Conservation (phyloP, 2,888 invertebrate genomes). For the Eilema griseolum region DNA sequence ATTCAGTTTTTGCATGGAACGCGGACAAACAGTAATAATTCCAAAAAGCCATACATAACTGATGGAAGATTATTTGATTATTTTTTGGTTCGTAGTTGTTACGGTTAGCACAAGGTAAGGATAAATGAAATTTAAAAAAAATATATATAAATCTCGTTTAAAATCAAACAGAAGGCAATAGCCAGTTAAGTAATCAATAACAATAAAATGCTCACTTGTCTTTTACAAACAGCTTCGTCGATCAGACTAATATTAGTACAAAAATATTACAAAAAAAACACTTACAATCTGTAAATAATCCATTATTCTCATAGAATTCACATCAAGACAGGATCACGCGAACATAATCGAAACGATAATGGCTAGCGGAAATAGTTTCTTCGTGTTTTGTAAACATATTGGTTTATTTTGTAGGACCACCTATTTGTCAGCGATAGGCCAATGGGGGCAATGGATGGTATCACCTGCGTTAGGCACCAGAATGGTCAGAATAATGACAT, state of each 20-base stretch:
- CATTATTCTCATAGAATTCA: slow-evolving; percentile 43
- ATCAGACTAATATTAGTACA: not conserved
- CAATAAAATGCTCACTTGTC: too few species aligned
- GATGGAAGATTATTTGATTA: too few species aligned
- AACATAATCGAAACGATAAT: slow-evolving; percentile 45
- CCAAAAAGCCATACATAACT: too few species aligned
- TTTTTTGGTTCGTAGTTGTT: too few species aligned
- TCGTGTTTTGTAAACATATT: slow-evolving; percentile 57
- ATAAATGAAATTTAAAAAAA: too few species aligned
- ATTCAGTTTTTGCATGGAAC: too few species aligned
- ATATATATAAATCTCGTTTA: too few species aligned
- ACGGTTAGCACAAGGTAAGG: too few species aligned
- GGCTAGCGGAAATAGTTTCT: slow-evolving; percentile 38
- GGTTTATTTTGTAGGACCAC: slow-evolving; percentile 29
- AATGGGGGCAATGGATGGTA: slow-evolving; percentile 5
- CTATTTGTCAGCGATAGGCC: slow-evolving; percentile 26
- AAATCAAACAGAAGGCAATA: too few species aligned
- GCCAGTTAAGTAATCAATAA: too few species aligned
- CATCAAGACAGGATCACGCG: slow-evolving; percentile 34
- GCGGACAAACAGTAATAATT: too few species aligned
- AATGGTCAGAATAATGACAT: not conserved
- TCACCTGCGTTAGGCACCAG: slow-evolving; percentile 7
- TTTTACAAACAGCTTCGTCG: too few species aligned
- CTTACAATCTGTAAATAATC: slow-evolving; percentile 57
- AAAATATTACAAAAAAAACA: slow-evolving; percentile 21